Evolutionary conservation across 2,113 vertebrate species (phyloP).

Genomic region (Alexandromys fortis): DNA sequence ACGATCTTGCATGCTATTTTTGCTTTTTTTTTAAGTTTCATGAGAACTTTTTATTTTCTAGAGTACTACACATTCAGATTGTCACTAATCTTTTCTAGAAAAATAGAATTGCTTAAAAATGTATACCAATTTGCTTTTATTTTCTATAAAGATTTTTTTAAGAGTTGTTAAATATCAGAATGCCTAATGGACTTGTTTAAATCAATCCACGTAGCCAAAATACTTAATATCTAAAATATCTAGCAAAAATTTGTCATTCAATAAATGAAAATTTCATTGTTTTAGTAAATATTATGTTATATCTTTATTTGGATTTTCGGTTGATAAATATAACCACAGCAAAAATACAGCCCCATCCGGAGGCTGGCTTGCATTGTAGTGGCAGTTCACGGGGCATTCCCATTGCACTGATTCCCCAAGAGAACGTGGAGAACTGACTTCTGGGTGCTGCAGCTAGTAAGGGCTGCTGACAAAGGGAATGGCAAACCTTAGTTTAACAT

Average conservation of each 20-base stretch:
- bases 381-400: not conserved
- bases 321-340: conserved; percentile 7
- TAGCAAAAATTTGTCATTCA: conserved; percentile 64
- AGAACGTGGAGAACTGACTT: not conserved
- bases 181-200: conserved; percentile 57
- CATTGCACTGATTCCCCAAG: not conserved
- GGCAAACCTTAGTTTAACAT: conserved; percentile 3
- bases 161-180: conserved; percentile 64
- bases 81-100: conserved; percentile 67
- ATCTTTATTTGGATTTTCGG: conserved; percentile 23
- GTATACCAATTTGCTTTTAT: conserved; percentile 67
- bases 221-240: conserved; percentile 64
- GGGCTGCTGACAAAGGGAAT: not conserved
- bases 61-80: conserved; percentile 59
- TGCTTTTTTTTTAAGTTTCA: conserved; percentile 35
- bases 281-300: conserved; percentile 40
- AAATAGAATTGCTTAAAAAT: conserved; percentile 75
- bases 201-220: conserved; percentile 66
- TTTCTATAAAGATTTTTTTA: conserved; percentile 75
- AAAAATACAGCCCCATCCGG: not conserved
- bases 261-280: conserved; percentile 38
- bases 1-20: conserved; percentile 21
- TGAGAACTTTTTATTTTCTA: conserved; percentile 58
- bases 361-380: not conserved
- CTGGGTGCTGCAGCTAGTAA: not conserved